A percentile compares a stretch with the other conserved stretches of the same genome.
Evolutionary conservation across 2,888 invertebrate genomes (phyloP).

Genomic region (Drosophila stalkeri): DNA sequence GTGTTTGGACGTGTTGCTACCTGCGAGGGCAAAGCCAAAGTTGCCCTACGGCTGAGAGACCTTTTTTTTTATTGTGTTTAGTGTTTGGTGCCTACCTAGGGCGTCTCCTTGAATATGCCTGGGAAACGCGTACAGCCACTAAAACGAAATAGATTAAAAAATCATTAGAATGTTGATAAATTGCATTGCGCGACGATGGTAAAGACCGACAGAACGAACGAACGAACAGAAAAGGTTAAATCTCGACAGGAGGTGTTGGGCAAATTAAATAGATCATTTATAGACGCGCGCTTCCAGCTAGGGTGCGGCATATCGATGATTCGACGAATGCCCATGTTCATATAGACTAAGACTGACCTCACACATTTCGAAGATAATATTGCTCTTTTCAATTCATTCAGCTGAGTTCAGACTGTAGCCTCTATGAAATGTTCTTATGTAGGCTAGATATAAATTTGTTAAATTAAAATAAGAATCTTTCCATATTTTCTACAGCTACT

Average conservation of each 20-base stretch:
- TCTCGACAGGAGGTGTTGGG: conserved; percentile 60
- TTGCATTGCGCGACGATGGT: conserved; percentile 40
- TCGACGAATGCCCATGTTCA: not conserved
- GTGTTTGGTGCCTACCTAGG: conserved; percentile 40
- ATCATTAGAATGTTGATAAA: conserved; percentile 73
- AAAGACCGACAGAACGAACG: not conserved
- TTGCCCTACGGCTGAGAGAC: conserved; percentile 28
- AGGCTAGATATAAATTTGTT: not conserved
- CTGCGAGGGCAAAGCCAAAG: conserved; percentile 32
- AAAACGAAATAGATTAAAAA: conserved; percentile 68
- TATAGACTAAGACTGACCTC: conserved; percentile 21
- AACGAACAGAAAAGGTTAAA: conserved; percentile 39
- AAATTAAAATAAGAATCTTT: not conserved
- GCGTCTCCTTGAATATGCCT: conserved; percentile 29
- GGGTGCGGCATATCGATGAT: conserved; percentile 11
- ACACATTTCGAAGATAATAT: conserved; percentile 14
- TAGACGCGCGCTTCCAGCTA: conserved; percentile 26
- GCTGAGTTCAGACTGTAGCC: not conserved
- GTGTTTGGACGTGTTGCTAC: conserved; percentile 37
- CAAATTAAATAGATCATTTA: conserved; percentile 63
- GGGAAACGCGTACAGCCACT: conserved; percentile 50
- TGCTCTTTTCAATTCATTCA: not conserved
- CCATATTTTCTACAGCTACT: not conserved
- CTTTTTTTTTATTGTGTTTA: conserved; percentile 19
- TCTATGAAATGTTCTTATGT: too few species aligned